These are phyloP conservation scores for Musca domestica DNA, from an alignment of 1,140 invertebrate species.

Conservation along the genomic window DNA sequence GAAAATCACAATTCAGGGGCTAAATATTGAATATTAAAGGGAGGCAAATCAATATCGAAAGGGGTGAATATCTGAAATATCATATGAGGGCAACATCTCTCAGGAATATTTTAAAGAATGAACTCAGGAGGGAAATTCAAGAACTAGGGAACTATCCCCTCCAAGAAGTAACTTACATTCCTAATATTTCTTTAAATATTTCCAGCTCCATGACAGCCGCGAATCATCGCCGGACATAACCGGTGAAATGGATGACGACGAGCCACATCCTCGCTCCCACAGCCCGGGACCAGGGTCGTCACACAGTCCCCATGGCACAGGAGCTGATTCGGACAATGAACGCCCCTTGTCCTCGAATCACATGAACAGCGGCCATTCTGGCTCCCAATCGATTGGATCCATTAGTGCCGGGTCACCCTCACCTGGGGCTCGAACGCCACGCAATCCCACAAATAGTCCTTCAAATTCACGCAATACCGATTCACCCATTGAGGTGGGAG, in stretches of 20 bases:
- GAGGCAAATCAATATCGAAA: no score
- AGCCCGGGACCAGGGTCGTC: constrained; percentile 41
- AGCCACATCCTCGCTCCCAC: constrained; percentile 39
- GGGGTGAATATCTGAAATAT: no score
- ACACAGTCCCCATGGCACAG: constrained; percentile 34
- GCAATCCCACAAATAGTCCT: constrained; percentile 33
- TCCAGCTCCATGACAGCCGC: constrained; percentile 47
- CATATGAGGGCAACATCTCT: no score
- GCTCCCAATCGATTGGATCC: constrained; percentile 51
- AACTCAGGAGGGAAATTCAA: no score
- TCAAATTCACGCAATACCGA: constrained; percentile 51
- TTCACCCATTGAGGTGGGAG: constrained; percentile 54
- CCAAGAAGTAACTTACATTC: no score
- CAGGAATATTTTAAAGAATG: no score
- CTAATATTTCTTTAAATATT: constrained; percentile 36
- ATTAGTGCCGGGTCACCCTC: constrained; percentile 52
- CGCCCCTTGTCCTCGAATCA: constrained; percentile 49
- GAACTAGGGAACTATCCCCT: no score
- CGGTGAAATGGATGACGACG: constrained; percentile 51
- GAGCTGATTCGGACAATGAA: constrained; percentile 46
- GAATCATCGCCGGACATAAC: constrained; percentile 53
- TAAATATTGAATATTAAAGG: no score
- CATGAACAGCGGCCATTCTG: constrained; percentile 37
- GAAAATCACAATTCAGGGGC: no score
- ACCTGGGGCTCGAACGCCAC: constrained; percentile 39